phyloP scores from a whole-genome alignment of 2,888 invertebrate genomes.

The Anoncus sp. region DNA sequence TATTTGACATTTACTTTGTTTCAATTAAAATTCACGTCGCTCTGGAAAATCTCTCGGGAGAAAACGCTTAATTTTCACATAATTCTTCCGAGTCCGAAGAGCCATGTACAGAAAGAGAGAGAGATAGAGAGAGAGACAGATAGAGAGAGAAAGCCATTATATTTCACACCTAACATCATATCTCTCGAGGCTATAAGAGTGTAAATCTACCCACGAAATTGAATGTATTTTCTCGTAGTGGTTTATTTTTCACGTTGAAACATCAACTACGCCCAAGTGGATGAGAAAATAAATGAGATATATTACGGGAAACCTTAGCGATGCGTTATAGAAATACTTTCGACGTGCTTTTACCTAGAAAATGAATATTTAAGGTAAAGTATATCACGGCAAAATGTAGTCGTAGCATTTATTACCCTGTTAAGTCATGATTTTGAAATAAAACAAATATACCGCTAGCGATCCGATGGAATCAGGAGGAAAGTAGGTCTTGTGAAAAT shows the following conservation, averaged over 20 bases:
- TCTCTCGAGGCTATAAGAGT: conserved; percentile 32
- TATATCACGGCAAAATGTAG: neutral
- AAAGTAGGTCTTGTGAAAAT: too few species aligned
- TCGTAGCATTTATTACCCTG: neutral
- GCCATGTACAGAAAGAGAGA: neutral
- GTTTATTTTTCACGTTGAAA: conserved; percentile 29
- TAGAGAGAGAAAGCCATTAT: conserved; percentile 19
- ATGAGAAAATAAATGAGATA: conserved; percentile 50
- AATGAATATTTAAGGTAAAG: neutral
- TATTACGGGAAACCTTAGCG: conserved; percentile 22
- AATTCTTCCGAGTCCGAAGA: conserved; percentile 22
- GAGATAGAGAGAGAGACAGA: neutral
- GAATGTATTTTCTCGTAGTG: conserved; percentile 45
- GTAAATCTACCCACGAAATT: conserved; percentile 50
- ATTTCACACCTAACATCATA: conserved; percentile 46
- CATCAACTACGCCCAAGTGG: conserved; percentile 10
- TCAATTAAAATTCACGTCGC: conserved; percentile 45
- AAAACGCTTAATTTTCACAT: conserved; percentile 37
- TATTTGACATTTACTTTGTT: conserved; percentile 42
- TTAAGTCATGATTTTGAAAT: neutral
- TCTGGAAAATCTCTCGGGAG: conserved; percentile 13
- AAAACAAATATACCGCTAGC: neutral
- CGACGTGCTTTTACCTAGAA: conserved; percentile 1
- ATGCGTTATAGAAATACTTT: conserved; percentile 4
- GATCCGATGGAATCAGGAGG: too few species aligned